These are phyloP conservation scores for Dorcus parallelipipedus DNA, from an alignment of 2,888 invertebrate species.

Conservation along the genomic window DNA sequence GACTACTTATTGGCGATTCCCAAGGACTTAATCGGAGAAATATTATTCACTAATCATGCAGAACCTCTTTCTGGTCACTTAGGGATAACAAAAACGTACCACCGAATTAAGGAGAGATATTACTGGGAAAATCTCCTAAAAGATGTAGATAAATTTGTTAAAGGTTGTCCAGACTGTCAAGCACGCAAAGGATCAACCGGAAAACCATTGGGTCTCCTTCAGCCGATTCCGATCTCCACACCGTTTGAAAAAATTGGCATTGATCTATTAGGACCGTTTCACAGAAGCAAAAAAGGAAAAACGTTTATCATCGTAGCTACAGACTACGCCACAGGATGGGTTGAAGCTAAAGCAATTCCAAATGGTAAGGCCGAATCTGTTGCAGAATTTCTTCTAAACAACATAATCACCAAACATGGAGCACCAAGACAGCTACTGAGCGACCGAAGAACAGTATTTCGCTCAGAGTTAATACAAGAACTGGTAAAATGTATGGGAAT, in stretches of 20 bases:
- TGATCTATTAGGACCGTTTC: conserved; percentile 14
- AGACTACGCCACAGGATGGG: conserved; percentile 29
- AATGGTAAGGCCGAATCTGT: conserved; percentile 12
- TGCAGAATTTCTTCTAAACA: neutral
- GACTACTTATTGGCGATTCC: too few relatives aligned
- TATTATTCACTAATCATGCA: too few relatives aligned
- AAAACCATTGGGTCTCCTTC: too few relatives aligned
- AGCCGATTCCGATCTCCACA: too few relatives aligned
- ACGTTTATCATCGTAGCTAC: conserved; percentile 21
- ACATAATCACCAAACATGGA: neutral
- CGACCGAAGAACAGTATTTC: neutral
- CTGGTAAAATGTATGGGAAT: conserved; percentile 5
- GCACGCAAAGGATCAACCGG: too few relatives aligned
- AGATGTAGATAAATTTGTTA: conserved; percentile 22
- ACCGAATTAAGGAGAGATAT: too few relatives aligned
- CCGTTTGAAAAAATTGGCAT: conserved; percentile 18
- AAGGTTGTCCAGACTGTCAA: conserved; percentile 21
- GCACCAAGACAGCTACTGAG: neutral
- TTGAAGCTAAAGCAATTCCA: conserved; percentile 8
- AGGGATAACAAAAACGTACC: too few relatives aligned
- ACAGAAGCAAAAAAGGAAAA: too few relatives aligned
- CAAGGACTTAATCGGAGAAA: too few relatives aligned
- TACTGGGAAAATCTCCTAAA: too few relatives aligned
- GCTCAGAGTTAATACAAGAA: neutral
- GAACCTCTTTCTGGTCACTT: too few relatives aligned